Base-by-base conservation (phyloP, 2,888 invertebrate species). In the Epinotia brunnichana region DNA sequence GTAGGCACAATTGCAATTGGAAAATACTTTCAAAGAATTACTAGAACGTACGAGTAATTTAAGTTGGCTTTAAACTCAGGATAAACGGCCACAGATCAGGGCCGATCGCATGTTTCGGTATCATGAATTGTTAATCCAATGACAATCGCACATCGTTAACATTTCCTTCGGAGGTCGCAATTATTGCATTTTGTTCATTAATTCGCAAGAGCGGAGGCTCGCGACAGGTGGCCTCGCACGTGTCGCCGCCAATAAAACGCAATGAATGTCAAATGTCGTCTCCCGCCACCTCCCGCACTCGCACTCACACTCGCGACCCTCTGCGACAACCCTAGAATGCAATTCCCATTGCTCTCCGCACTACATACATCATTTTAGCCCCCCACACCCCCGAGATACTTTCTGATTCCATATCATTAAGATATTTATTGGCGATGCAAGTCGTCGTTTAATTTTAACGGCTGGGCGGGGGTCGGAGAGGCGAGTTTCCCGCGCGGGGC, bases 371-470 rank as follows among this genome's bases (percentile, higher is more conserved):
- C 86, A 48, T 77, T 85, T 91, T 82, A 83, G 75, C 66, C 62
- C 63, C 64, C 76, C 69, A 74, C 76, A 71, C 75, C 78, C 74
- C 60, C 75, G 83, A 92, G 92, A 92, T 92, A 91, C 91, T 90
- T 90, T 92, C 87, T 91, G 93, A 92, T 92, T 92, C 92, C 87
- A 90, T 92, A 91, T 92, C 92, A 92, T 90, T 90, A 90, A 90
- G 90, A 92, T 91, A 92, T 92, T 91, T 91, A 92, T 93, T 90
- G 89, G 89, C 80, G 79, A 82, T 79, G 81, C 80, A 80, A 81
- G 73, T 76, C 77, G 81, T 79, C 83, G 82, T 87, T 88, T 86
- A 83, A 90, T 87, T 89, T 87, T 90, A 83, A 82, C 79, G 76
- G 79, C 79, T 90, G 79, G 78, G 81, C 60, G 76, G 79, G 77